A percentile compares a stretch with the other conserved stretches of the same genome.
Evolutionary conservation across 2,888 invertebrate species (phyloP).

Genomic region (Drosophila paranaensis): DNA sequence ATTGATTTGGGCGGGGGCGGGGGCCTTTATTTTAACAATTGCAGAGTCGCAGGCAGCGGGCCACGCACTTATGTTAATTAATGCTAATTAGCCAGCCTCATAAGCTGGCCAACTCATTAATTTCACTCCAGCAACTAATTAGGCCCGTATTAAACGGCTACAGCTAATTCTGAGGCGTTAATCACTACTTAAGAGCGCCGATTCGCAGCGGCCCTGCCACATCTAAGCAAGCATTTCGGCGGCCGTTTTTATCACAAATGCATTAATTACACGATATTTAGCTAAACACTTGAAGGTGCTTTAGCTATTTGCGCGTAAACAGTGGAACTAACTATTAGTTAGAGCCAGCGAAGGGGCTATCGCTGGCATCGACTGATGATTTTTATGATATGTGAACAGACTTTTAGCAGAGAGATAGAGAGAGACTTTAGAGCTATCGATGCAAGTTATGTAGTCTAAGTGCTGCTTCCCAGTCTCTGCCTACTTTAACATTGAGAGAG

Average conservation of each 20-base stretch:
- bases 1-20: slow-evolving; percentile 39
- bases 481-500: too few species aligned
- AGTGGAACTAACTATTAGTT: too few species aligned
- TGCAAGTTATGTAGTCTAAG: too few species aligned
- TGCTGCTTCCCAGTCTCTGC: too few species aligned
- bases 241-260: background rate
- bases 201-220: background rate
- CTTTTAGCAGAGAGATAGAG: too few species aligned
- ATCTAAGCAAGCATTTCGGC: background rate
- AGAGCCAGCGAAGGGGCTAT: too few species aligned
- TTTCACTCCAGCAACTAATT: slow-evolving; percentile 27
- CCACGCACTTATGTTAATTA: slow-evolving; percentile 43
- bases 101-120: slow-evolving; percentile 30
- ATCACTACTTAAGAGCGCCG: slow-evolving; percentile 19
- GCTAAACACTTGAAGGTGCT: background rate
- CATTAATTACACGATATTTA: background rate
- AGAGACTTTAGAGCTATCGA: too few species aligned
- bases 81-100: slow-evolving; percentile 40
- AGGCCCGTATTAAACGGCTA: slow-evolving; percentile 29
- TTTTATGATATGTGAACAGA: too few species aligned
- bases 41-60: background rate
- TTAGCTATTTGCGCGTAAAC: too few species aligned
- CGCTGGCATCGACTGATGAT: too few species aligned
- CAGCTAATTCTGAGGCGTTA: slow-evolving; percentile 23
- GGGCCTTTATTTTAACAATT: slow-evolving; percentile 48